These are phyloP conservation scores for Sylvietta virens DNA, from an alignment of 2,113 vertebrate genomes.

Conservation along the genomic window DNA sequence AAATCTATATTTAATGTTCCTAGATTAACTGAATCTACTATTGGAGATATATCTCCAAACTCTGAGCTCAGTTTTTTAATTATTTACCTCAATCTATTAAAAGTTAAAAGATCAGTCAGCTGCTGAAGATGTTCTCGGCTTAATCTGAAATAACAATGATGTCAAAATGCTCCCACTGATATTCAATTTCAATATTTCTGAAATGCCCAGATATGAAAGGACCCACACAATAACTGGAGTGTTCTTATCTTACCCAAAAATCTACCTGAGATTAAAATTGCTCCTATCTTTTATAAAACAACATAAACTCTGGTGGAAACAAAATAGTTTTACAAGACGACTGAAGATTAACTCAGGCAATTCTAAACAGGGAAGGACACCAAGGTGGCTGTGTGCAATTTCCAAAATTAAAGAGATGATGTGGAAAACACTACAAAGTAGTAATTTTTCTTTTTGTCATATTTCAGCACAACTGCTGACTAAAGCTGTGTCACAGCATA, in stretches of 20 bases:
- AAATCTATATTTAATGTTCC: neutral
- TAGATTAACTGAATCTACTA: neutral
- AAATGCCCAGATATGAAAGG: neutral
- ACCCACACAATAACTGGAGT: neutral
- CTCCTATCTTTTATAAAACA: neutral
- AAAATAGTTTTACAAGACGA: neutral
- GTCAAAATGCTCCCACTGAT: neutral
- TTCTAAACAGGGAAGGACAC: neutral
- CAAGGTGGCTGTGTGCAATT: neutral
- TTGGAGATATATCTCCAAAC: neutral
- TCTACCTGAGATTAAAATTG: neutral
- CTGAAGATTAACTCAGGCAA: neutral
- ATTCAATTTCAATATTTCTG: neutral
- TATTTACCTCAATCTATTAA: neutral
- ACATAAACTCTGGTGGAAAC: neutral
- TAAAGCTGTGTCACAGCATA: neutral
- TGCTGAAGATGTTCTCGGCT: neutral
- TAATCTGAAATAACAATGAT: neutral
- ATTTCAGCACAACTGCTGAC: neutral
- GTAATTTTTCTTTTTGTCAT: neutral
- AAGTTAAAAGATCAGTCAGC: neutral
- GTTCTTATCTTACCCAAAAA: neutral
- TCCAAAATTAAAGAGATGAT: neutral
- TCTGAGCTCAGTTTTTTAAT: neutral
- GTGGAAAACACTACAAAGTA: neutral